Percentiles rank a stretch among this genome's conserved stretches.
Evolutionary conservation across 2,113 vertebrate species (phyloP).

Genomic region (Coryphaenoides rupestris): DNA sequence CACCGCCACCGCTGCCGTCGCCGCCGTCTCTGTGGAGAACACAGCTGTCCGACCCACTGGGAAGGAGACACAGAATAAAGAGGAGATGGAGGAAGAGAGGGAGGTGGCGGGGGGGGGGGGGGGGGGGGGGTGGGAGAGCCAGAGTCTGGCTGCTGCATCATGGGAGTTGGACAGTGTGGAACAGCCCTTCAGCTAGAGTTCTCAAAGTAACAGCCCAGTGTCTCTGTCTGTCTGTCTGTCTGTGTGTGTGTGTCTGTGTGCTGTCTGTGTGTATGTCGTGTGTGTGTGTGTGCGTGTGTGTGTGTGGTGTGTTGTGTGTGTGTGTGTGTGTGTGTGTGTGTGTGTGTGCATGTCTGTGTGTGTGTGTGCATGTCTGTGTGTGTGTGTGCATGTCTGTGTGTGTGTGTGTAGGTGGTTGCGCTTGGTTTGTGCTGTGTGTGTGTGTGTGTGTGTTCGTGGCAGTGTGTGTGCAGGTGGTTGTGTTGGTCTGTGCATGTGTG

Average conservation of each 20-base stretch:
- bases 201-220: conserved; percentile 17
- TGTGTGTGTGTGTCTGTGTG: not conserved
- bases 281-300: not conserved
- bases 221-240: not conserved
- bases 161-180: conserved; percentile 49
- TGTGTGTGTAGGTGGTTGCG: no score
- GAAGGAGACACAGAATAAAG: conserved; percentile 41
- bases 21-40: not conserved
- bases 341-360: not conserved
- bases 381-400: no score
- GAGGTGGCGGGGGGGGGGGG: conserved; percentile 14
- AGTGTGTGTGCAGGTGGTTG: no score
- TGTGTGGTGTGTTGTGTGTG: not conserved
- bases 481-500: no score
- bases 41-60: conserved; percentile 46
- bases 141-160: conserved; percentile 32
- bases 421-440: no score
- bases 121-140: conserved; percentile 33
- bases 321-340: not conserved
- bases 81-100: not conserved
- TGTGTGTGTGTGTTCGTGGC: no score
- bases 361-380: not conserved
- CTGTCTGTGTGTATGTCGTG: not conserved
- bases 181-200: conserved; percentile 39
- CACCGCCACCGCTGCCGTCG: no score